Percentiles rank a stretch among this genome's conserved stretches.
phyloP scores from a whole-genome alignment of 1,140 invertebrate genomes.

The Orchesella cincta region DNA sequence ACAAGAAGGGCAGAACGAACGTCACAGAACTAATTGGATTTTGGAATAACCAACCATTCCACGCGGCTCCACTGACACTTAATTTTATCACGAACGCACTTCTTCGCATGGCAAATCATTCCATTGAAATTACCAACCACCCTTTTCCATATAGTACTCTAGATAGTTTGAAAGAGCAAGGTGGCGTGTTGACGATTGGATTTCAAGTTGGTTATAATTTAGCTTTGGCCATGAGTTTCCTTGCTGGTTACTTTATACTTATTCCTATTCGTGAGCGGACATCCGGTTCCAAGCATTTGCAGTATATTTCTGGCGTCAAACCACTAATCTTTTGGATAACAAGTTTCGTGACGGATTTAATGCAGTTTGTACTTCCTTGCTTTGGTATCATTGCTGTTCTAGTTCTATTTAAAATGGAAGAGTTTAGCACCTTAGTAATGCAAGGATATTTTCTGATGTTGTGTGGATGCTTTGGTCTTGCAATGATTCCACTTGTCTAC shows the following conservation, averaged over 20 bases:
- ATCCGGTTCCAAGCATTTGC: conserved; percentile 63
- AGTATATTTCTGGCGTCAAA: conserved; percentile 58
- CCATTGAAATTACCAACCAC: conserved; percentile 62
- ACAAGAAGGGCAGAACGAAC: not conserved
- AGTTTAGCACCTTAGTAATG: not conserved
- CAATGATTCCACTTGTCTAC: conserved; percentile 61
- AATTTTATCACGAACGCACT: conserved; percentile 55
- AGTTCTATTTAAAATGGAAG: conserved; percentile 5
- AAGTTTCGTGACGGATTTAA: conserved; percentile 20
- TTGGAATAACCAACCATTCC: conserved; percentile 60
- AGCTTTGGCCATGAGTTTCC: conserved; percentile 59
- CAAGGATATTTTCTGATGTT: not conserved
- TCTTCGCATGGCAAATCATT: conserved; percentile 46
- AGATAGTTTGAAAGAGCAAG: conserved; percentile 20
- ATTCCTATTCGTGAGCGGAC: conserved; percentile 63
- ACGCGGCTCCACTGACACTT: conserved; percentile 57
- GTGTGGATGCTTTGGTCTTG: not conserved
- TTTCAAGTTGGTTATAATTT: conserved; percentile 55
- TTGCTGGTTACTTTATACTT: conserved; percentile 64
- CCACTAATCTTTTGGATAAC: conserved; percentile 4
- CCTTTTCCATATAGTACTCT: conserved; percentile 59
- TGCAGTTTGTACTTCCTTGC: not conserved
- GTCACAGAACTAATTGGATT: conserved; percentile 47
- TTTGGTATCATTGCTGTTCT: not conserved
- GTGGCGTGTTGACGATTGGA: conserved; percentile 40